A percentile compares a stretch with the other conserved stretches of the same genome.
Evolutionary conservation across 2,888 invertebrate species (phyloP).

Genomic region (Serrognathus titanus): DNA sequence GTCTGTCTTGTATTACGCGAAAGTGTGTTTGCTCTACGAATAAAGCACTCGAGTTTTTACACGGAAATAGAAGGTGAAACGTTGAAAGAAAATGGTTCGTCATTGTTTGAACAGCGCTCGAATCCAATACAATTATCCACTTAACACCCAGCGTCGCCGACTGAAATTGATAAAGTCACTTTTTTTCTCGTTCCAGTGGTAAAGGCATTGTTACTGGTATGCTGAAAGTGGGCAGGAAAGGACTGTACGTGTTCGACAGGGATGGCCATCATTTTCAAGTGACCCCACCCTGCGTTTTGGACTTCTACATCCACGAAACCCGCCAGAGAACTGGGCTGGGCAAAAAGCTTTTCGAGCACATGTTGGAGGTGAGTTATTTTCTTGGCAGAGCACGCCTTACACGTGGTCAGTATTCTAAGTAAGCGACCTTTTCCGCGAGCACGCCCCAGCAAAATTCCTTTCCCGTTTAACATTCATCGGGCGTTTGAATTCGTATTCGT

Average conservation of each 20-base stretch:
- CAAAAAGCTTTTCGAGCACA: conserved; percentile 77
- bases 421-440: not conserved
- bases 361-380: conserved; percentile 66
- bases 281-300: conserved; percentile 83
- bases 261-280: conserved; percentile 70
- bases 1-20: too few species aligned
- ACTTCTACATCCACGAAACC: conserved; percentile 86
- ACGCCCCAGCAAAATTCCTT: conserved; percentile 3
- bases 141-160: too few species aligned
- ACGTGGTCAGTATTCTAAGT: not conserved
- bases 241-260: conserved; percentile 79
- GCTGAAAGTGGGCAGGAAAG: conserved; percentile 86
- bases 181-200: conserved; percentile 55
- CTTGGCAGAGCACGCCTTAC: too few species aligned
- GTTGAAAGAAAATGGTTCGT: too few species aligned
- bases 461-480: not conserved
- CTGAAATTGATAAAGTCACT: too few species aligned
- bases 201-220: conserved; percentile 72
- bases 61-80: too few species aligned
- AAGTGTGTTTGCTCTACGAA: too few species aligned
- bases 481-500: too few species aligned
- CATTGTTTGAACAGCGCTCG: too few species aligned
- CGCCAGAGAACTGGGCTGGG: conserved; percentile 85
- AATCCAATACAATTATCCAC: too few species aligned
- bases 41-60: too few species aligned